Evolutionary conservation across 2,113 vertebrate genomes (phyloP), one percentile per base, ranked within the genome.

Genomic region (Todiramphus saurophagus): DNA sequence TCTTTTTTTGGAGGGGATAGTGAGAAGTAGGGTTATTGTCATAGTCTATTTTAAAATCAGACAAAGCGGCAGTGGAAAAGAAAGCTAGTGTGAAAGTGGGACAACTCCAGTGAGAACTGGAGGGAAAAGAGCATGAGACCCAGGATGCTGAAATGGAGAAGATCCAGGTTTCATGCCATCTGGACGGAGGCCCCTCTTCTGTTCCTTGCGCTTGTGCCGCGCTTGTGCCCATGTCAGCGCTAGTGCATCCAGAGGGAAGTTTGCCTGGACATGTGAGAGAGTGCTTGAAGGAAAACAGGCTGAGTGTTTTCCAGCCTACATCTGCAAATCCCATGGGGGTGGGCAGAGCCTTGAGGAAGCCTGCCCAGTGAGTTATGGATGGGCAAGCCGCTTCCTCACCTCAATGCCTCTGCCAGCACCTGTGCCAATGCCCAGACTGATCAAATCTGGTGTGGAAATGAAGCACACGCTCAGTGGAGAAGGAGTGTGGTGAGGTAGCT

Each of bases 351-450:
- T 83, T 24, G 17, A 8, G 63, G 28, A 66, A 73, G n/a, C 35
- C 66, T 76, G 19, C 13, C 44, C n/a, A 1, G 33, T 18, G 62
- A 62, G 16, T 76, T 79, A 44, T 1, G 53, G 70, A 62, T 0
- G 0, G 59, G n/a, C 50, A 84, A 89, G 69, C 44, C 62, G 24
- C 73, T 84, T 87, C 95, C 83, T 89, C n/a, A 41, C 53, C 62
- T 87, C 90, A 28, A 44, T 5, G 28, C 25, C 56, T 62, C 68
- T 67, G 56, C 85, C 76, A 78, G 79, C 43, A 59, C 3, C 39
- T 0, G 0, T 63, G 55, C 24, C 0, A 0, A 11, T 59, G 76
- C 21, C 77, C 44, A 64, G 46, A 19, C 33, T 60, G 60, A 16
- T 69, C 56, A 8, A 4, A 28, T 4, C 69, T 50, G n/a, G 23